Evolutionary conservation across 2,888 invertebrate genomes (phyloP).

Genomic region (Thysanoteuthis rhombus): DNA sequence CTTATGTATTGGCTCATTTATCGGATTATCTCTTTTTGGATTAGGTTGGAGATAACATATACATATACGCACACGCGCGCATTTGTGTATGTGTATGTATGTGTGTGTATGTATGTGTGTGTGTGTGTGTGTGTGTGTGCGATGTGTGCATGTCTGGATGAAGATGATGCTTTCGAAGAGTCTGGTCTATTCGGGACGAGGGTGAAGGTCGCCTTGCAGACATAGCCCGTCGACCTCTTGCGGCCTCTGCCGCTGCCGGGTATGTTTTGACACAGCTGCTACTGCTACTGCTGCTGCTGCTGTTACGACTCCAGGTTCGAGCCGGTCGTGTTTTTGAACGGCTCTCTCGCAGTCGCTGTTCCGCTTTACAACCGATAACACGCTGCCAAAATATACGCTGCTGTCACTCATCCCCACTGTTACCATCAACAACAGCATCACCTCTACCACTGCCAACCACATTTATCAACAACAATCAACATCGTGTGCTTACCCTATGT

Average conservation of each 20-base stretch:
- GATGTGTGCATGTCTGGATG: background rate
- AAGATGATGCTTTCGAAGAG: background rate
- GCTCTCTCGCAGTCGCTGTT: background rate
- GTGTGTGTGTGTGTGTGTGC: background rate
- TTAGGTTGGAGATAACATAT: background rate
- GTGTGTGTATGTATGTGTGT: background rate
- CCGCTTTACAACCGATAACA: background rate
- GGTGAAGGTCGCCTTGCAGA: background rate
- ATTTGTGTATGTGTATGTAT: background rate
- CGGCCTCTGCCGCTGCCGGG: background rate
- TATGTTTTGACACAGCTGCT: background rate
- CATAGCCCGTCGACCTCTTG: background rate
- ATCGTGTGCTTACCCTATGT: background rate
- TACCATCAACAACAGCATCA: background rate
- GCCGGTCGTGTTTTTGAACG: background rate
- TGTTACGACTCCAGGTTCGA: background rate
- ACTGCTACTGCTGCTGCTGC: too few relatives aligned
- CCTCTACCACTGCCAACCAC: background rate
- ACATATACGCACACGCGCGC: background rate
- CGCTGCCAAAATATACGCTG: background rate
- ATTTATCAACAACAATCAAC: background rate
- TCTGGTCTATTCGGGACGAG: background rate
- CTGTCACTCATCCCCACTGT: background rate
- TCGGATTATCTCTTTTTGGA: background rate
- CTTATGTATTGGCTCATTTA: background rate